These are phyloP conservation scores for Caradrina clavipalpis DNA, from an alignment of 2,888 invertebrate genomes.

Conservation along the genomic window DNA sequence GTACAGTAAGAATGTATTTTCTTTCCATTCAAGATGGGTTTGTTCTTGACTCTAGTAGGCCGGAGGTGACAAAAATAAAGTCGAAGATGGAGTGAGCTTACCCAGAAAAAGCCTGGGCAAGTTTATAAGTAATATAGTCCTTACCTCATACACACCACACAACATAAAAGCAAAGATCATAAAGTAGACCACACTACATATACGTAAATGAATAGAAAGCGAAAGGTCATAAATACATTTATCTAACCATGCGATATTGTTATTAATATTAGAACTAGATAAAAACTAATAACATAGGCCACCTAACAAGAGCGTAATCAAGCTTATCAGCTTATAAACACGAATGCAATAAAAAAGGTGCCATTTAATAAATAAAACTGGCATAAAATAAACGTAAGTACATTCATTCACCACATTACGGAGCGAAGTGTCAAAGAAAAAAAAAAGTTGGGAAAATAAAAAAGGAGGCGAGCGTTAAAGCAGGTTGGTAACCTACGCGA, in stretches of 20 bases:
- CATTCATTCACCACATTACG: slow-evolving; percentile 7
- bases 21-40: too few relatives aligned
- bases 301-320: neutral
- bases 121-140: too few relatives aligned
- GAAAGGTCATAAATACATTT: slow-evolving; percentile 22
- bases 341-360: slow-evolving; percentile 10
- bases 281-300: slow-evolving; percentile 31
- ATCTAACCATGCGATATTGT: neutral
- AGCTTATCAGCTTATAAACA: slow-evolving; percentile 24
- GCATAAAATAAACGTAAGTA: slow-evolving; percentile 5
- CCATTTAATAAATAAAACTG: slow-evolving; percentile 29
- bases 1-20: too few relatives aligned
- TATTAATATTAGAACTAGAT: slow-evolving; percentile 7
- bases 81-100: too few relatives aligned
- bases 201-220: slow-evolving; percentile 10
- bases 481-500: slow-evolving; percentile 50
- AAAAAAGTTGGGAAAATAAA: slow-evolving; percentile 30
- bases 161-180: too few relatives aligned
- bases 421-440: slow-evolving; percentile 20
- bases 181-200: too few relatives aligned
- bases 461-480: slow-evolving; percentile 25
- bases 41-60: too few relatives aligned
- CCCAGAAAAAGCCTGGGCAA: too few relatives aligned
- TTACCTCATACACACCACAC: too few relatives aligned
- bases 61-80: too few relatives aligned